A percentile compares a stretch with the other conserved stretches of the same genome.
These are phyloP conservation scores for Bimastos eiseni DNA, from an alignment of 2,888 invertebrate species.

Conservation along the genomic window DNA sequence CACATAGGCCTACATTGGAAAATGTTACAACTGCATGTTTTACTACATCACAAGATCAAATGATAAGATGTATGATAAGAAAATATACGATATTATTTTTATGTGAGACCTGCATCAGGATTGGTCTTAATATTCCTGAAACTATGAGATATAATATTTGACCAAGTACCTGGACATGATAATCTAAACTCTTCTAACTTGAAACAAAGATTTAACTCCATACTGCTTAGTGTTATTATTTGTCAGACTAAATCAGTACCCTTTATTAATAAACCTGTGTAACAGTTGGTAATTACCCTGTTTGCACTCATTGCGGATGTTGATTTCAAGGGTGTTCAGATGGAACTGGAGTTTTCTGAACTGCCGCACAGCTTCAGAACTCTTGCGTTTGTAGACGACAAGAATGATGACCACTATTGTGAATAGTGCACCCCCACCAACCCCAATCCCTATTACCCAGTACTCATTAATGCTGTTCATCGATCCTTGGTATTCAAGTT, in stretches of 20 bases:
- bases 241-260: too few relatives aligned
- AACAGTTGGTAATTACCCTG: constrained; percentile 66
- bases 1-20: neutral
- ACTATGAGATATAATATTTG: too few relatives aligned
- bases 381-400: constrained; percentile 91
- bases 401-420: constrained; percentile 73
- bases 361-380: constrained; percentile 78
- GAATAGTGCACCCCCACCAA: constrained; percentile 64
- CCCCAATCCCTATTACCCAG: constrained; percentile 71
- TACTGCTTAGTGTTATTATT: too few relatives aligned
- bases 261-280: neutral
- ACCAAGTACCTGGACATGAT: neutral
- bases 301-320: constrained; percentile 95
- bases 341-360: constrained; percentile 98
- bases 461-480: constrained; percentile 35
- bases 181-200: neutral
- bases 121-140: neutral
- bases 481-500: constrained; percentile 72
- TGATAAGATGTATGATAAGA: neutral
- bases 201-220: too few relatives aligned
- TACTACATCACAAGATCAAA: too few relatives aligned
- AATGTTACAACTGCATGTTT: too few relatives aligned
- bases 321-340: constrained; percentile 96
- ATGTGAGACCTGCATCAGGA: neutral
- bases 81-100: neutral